phyloP scores from a whole-genome alignment of 2,797 vertebrate species.

The Hemitrygon akajei region DNA sequence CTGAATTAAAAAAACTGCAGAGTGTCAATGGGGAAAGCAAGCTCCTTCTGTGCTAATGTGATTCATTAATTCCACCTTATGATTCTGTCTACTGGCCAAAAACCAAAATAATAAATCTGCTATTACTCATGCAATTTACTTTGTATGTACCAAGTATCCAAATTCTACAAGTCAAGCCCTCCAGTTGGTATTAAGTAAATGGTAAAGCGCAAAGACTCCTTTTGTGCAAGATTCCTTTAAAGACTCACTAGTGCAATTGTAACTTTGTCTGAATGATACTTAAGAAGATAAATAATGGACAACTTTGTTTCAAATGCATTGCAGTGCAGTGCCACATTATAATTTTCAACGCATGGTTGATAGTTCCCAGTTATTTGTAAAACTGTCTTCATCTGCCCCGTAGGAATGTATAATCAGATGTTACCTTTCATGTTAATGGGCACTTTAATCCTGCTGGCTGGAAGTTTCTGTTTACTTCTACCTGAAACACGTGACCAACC shows the following conservation, averaged over 20 bases:
- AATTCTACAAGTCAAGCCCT: neutral
- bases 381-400: neutral
- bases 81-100: no score
- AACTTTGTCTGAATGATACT: no score
- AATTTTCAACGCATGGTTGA: neutral
- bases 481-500: conserved; percentile 18
- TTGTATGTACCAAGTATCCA: no score
- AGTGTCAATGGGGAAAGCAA: no score
- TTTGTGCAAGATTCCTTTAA: no score
- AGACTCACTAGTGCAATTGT: neutral
- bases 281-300: neutral
- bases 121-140: no score
- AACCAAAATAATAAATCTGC: no score
- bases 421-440: conserved; percentile 28
- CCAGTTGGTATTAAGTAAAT: neutral
- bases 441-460: neutral
- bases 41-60: no score
- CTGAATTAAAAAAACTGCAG: no score
- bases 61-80: no score
- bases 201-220: neutral
- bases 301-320: neutral
- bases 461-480: neutral
- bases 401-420: neutral
- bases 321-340: neutral
- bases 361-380: neutral